Percentiles rank a stretch among this genome's conserved stretches.
phyloP scores from a whole-genome alignment of 2,797 vertebrate species.

The Calcarius lapponicus region DNA sequence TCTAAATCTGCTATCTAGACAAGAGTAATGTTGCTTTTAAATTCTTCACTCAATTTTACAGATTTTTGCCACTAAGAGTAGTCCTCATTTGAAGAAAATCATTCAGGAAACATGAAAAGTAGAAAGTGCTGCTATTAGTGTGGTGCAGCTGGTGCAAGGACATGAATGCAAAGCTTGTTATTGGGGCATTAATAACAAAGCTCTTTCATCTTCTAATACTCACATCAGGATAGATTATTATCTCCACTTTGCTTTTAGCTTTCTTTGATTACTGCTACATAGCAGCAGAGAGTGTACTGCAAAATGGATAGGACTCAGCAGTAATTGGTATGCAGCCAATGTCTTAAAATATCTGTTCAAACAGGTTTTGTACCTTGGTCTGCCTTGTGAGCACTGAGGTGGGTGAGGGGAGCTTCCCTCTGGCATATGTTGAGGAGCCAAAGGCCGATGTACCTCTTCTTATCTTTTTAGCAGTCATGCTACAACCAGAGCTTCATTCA shows the following conservation, averaged over 20 bases:
- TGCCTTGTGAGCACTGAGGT: not conserved
- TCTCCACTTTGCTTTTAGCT: constrained; percentile 58
- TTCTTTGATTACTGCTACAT: constrained; percentile 51
- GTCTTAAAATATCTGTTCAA: constrained; percentile 54
- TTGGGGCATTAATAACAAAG: constrained; percentile 28
- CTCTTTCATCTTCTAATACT: constrained; percentile 54
- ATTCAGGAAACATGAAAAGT: not conserved
- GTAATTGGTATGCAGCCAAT: constrained; percentile 41
- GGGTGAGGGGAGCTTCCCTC: not conserved
- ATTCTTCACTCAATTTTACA: not conserved
- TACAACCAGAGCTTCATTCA: constrained; percentile 1
- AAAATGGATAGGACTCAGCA: constrained; percentile 36
- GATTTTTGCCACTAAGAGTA: not conserved
- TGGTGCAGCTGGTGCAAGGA: not conserved
- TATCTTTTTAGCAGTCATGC: not conserved
- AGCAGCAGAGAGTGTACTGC: not conserved
- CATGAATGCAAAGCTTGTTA: constrained; percentile 10
- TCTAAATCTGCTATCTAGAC: not conserved
- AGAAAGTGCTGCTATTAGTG: not conserved
- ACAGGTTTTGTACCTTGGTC: constrained; percentile 30
- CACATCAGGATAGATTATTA: constrained; percentile 33
- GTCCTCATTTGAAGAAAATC: not conserved
- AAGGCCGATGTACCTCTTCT: not conserved
- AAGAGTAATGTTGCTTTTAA: not conserved
- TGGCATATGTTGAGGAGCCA: not conserved